These are phyloP conservation scores for Zapus hudsonius DNA, from an alignment of 2,113 vertebrate genomes.

Conservation along the genomic window DNA sequence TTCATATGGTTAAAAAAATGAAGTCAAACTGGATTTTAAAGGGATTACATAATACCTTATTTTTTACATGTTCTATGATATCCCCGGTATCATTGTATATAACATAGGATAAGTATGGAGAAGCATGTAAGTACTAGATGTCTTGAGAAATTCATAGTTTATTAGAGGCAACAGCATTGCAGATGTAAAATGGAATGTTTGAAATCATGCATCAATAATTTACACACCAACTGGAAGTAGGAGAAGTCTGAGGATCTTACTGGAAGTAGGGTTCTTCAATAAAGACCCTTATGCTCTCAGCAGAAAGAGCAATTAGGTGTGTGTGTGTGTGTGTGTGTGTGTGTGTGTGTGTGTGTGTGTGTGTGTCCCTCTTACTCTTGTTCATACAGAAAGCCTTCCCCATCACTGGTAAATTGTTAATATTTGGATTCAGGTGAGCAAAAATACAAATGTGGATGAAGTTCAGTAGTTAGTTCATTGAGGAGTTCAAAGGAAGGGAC, in stretches of 20 bases:
- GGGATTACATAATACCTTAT: neutral
- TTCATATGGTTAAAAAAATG: neutral
- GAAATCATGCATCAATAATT: neutral
- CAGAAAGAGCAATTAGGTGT: neutral
- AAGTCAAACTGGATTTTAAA: neutral
- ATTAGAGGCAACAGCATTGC: neutral
- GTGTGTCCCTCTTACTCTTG: neutral
- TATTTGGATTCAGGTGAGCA: neutral
- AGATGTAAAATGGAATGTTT: neutral
- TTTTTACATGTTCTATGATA: neutral
- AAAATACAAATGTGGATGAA: neutral
- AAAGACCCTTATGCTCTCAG: neutral
- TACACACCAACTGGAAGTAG: neutral
- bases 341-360: neutral
- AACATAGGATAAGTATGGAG: neutral
- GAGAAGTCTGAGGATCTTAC: neutral
- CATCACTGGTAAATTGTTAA: neutral
- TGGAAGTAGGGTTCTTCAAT: neutral
- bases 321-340: neutral
- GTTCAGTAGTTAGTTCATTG: neutral
- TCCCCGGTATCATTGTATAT: neutral
- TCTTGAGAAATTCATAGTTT: neutral
- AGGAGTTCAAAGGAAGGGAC: neutral
- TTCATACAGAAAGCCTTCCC: neutral
- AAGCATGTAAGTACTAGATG: neutral